These are phyloP conservation scores for Pagrus major DNA, from an alignment of 2,113 vertebrate genomes.

Conservation along the genomic window DNA sequence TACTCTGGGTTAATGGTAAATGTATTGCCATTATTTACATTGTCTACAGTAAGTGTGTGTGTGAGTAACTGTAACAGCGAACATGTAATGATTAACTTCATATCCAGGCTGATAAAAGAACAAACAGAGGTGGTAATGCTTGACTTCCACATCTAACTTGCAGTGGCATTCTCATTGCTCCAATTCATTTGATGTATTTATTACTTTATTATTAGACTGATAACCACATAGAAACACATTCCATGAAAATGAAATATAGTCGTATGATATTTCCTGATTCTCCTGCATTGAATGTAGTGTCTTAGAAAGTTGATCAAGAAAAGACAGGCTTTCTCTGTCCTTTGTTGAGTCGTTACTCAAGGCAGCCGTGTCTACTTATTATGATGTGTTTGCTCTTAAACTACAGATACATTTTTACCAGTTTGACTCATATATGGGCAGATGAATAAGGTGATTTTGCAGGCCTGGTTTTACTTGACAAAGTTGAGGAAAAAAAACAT, in stretches of 20 bases:
- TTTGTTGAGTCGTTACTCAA: background rate
- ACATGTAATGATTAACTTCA: conserved; percentile 38
- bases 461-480: background rate
- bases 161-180: background rate
- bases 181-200: background rate
- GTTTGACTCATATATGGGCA: background rate
- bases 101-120: conserved; percentile 27
- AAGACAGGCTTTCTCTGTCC: background rate
- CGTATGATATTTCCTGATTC: background rate
- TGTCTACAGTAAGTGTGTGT: background rate
- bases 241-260: background rate
- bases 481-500: background rate
- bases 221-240: background rate
- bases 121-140: conserved; percentile 16
- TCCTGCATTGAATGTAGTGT: background rate
- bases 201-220: too few relatives aligned
- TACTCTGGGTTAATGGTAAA: background rate
- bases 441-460: background rate
- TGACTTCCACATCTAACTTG: background rate
- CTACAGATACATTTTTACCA: background rate
- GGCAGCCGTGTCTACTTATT: background rate
- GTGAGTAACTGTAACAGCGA: background rate
- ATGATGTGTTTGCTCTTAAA: background rate
- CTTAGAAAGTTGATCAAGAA: background rate
- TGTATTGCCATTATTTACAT: background rate